phyloP scores from a whole-genome alignment of 1,140 invertebrate species.

The Teleopsis dalmanni region DNA sequence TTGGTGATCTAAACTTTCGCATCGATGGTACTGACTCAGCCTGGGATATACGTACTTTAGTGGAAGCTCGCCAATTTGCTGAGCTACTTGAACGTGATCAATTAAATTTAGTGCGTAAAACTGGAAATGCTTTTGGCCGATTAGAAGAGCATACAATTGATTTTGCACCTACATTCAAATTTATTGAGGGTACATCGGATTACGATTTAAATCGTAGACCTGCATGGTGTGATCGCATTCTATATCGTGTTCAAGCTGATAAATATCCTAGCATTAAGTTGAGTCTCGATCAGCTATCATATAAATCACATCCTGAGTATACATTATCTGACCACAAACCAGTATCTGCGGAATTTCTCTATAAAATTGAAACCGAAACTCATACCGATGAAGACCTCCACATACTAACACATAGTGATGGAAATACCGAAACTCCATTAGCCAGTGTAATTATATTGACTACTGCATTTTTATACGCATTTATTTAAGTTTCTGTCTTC shows the following conservation, averaged over 20 bases:
- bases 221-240: slow-evolving; percentile 96
- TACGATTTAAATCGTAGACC: slow-evolving; percentile 83
- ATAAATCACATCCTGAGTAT: slow-evolving; percentile 77
- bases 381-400: slow-evolving; percentile 46
- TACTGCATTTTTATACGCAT: neutral
- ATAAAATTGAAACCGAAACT: slow-evolving; percentile 24
- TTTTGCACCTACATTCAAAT: slow-evolving; percentile 87
- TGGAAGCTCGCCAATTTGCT: slow-evolving; percentile 59
- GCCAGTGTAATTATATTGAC: slow-evolving; percentile 15
- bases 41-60: slow-evolving; percentile 59
- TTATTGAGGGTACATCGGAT: slow-evolving; percentile 58
- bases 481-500: no score
- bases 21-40: slow-evolving; percentile 58
- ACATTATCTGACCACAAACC: slow-evolving; percentile 97
- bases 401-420: slow-evolving; percentile 32
- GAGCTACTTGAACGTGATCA: slow-evolving; percentile 66
- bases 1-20: slow-evolving; percentile 91
- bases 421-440: slow-evolving; percentile 12
- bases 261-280: slow-evolving; percentile 42
- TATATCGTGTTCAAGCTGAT: slow-evolving; percentile 69
- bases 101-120: slow-evolving; percentile 56
- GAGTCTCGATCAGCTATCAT: slow-evolving; percentile 64
- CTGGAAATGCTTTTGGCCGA: slow-evolving; percentile 71
- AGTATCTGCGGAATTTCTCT: slow-evolving; percentile 77
- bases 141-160: slow-evolving; percentile 63